A percentile compares a stretch with the other conserved stretches of the same genome.
These are phyloP conservation scores for Cepaea nemoralis DNA, from an alignment of 1,140 invertebrate species.

Conservation along the genomic window DNA sequence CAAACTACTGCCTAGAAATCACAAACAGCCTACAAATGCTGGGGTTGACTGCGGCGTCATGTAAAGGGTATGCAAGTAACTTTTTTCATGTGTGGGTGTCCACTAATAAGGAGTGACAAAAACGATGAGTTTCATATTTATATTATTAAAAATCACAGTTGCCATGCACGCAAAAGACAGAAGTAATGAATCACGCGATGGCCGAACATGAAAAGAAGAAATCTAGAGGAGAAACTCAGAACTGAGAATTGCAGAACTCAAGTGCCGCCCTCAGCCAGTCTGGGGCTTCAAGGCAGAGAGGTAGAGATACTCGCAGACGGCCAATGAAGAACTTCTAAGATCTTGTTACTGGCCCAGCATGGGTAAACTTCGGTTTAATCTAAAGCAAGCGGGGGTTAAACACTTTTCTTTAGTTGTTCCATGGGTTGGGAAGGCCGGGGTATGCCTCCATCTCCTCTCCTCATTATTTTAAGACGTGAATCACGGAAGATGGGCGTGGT, in stretches of 20 bases:
- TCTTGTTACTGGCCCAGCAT: background rate
- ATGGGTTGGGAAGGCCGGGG: background rate
- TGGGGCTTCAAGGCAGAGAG: background rate
- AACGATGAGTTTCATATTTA: too few relatives aligned
- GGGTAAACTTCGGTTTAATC: conserved; percentile 9
- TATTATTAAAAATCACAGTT: background rate
- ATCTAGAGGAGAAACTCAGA: background rate
- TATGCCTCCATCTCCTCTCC: background rate
- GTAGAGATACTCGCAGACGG: background rate
- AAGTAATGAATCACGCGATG: background rate
- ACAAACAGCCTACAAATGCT: too few relatives aligned
- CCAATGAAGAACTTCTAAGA: conserved; percentile 19
- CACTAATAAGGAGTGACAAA: too few relatives aligned
- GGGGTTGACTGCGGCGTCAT: too few relatives aligned
- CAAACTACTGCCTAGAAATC: too few relatives aligned
- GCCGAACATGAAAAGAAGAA: background rate
- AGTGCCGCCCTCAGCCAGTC: conserved; percentile 10
- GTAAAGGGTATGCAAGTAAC: too few relatives aligned
- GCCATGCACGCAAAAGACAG: conserved; percentile 5
- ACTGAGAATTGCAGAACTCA: background rate
- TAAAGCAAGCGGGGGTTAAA: conserved; percentile 16
- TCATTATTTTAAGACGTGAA: background rate
- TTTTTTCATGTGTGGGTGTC: too few relatives aligned
- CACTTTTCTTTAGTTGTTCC: background rate
- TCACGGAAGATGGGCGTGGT: background rate